Evolutionary conservation across 2,888 invertebrate genomes (phyloP).

Genomic region (Galeruca laticollis): DNA sequence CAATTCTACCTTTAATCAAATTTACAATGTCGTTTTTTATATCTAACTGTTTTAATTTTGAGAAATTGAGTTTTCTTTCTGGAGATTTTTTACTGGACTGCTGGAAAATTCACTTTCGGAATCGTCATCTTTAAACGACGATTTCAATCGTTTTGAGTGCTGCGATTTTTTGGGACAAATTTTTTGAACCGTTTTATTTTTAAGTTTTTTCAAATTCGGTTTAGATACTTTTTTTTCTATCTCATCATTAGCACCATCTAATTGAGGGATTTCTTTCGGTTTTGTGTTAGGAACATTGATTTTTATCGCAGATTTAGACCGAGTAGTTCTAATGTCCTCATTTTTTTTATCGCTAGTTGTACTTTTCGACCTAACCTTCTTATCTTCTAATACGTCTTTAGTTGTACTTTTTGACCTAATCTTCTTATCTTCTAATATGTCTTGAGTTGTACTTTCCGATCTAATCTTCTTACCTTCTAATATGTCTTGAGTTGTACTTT

Average conservation of each 20-base stretch:
- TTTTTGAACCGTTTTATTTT: slow-evolving; percentile 34
- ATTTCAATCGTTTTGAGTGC: slow-evolving; percentile 49
- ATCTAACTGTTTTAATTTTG: slow-evolving; percentile 56
- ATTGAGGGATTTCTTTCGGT: slow-evolving; percentile 42
- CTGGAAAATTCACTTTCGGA: slow-evolving; percentile 57
- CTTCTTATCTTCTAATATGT: slow-evolving; percentile 26
- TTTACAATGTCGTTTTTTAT: slow-evolving; percentile 69
- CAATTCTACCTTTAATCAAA: slow-evolving; percentile 69
- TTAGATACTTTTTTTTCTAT: slow-evolving; percentile 34
- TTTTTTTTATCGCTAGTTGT: neutral
- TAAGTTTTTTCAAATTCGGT: slow-evolving; percentile 57
- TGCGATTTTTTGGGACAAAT: slow-evolving; percentile 47
- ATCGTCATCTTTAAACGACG: slow-evolving; percentile 47
- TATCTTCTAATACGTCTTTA: slow-evolving; percentile 3
- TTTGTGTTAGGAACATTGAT: too few relatives aligned
- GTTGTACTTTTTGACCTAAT: slow-evolving; percentile 16
- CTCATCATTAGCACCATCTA: slow-evolving; percentile 52
- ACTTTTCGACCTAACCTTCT: slow-evolving; percentile 17
- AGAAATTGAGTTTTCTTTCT: slow-evolving; percentile 41
- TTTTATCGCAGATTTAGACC: slow-evolving; percentile 33
- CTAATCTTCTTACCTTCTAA: slow-evolving; percentile 25
- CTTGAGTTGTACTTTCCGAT: slow-evolving; percentile 15
- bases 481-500: too few relatives aligned
- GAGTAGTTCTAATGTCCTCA: slow-evolving; percentile 2
- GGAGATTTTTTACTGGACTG: slow-evolving; percentile 33